phyloP scores from a whole-genome alignment of 2,888 invertebrate genomes.

The Seladonia tumulorum region DNA sequence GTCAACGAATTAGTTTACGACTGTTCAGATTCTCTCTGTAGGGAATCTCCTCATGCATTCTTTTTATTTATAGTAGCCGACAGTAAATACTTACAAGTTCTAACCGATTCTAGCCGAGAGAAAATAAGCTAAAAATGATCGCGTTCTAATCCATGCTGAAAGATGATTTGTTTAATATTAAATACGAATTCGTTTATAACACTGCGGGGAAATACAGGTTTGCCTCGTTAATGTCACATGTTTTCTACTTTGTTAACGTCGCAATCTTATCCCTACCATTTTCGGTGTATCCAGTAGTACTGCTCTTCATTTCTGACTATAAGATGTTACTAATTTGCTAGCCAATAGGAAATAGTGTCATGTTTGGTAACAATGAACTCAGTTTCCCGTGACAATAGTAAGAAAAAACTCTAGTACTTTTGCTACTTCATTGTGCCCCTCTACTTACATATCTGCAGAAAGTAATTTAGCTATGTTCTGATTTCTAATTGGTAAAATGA shows the following conservation, averaged over 20 bases:
- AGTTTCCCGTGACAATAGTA: neutral
- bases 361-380: neutral
- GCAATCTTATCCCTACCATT: neutral
- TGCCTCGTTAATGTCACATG: neutral
- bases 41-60: too few relatives aligned
- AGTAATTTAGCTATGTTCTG: neutral
- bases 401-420: neutral
- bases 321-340: neutral
- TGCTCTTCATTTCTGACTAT: neutral
- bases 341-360: neutral
- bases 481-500: slow-evolving; percentile 15
- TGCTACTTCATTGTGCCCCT: neutral
- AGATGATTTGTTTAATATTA: too few relatives aligned
- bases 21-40: too few relatives aligned
- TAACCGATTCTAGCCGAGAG: too few relatives aligned
- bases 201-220: neutral
- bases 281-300: neutral
- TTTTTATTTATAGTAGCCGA: too few relatives aligned
- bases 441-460: neutral
- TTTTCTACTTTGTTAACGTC: neutral
- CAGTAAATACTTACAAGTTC: too few relatives aligned
- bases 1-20: too few relatives aligned
- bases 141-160: too few relatives aligned
- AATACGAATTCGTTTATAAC: neutral
- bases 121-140: too few relatives aligned